Conservation (phyloP, 2,113 vertebrate species). For the Dromaius novaehollandiae region DNA sequence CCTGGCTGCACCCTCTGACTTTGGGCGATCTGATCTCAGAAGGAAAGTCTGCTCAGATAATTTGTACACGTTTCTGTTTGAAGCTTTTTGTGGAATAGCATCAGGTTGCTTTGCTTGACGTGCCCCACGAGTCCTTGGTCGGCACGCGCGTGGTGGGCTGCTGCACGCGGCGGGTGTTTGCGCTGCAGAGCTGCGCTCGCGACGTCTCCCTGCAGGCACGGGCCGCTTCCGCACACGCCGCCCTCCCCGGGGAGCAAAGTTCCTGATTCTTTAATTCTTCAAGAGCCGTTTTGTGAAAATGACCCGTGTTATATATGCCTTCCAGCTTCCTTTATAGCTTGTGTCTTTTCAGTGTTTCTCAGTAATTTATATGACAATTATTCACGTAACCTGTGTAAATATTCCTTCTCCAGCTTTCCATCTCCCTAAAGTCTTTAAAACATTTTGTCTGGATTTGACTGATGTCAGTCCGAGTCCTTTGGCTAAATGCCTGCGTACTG, state of each 20-base stretch:
- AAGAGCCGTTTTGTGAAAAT: accelerated
- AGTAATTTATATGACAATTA: background rate
- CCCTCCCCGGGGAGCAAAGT: background rate
- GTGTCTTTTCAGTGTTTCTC: background rate
- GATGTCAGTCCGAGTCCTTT: background rate
- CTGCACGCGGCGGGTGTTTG: accelerated
- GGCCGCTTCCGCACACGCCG: accelerated
- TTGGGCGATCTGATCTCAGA: background rate
- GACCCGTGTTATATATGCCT: background rate
- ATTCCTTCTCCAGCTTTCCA: background rate
- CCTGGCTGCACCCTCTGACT: background rate
- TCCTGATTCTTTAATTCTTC: background rate
- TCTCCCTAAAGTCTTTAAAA: background rate
- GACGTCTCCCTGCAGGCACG: background rate
- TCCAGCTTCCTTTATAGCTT: too few relatives aligned
- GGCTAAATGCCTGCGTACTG: accelerated
- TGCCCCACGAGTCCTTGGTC: accelerated
- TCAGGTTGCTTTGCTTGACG: accelerated
- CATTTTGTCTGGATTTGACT: background rate
- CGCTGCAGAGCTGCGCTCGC: background rate
- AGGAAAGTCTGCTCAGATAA: accelerated
- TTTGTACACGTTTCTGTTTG: accelerated
- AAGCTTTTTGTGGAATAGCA: background rate
- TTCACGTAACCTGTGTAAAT: background rate
- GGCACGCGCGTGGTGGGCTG: accelerated